These are phyloP conservation scores for Stomatorhinus walkeri DNA, from an alignment of 2,797 vertebrate genomes.

Conservation along the genomic window DNA sequence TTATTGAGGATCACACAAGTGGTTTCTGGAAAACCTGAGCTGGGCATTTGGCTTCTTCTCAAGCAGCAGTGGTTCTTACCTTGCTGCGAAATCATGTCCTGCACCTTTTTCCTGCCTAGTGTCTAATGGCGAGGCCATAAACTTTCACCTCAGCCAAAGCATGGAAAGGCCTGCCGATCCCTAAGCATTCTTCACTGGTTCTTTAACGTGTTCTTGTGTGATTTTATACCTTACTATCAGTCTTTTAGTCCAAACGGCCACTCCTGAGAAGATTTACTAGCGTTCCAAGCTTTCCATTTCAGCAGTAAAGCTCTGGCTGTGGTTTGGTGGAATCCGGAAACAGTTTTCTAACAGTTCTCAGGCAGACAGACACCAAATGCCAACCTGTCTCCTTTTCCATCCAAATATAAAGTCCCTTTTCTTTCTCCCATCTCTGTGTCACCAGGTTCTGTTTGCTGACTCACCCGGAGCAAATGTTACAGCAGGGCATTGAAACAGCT, in stretches of 20 bases:
- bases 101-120: not conserved
- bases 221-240: not conserved
- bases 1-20: not conserved
- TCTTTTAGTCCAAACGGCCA: not conserved
- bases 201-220: not conserved
- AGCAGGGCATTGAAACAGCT: not conserved
- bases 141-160: not conserved
- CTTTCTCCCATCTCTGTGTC: not conserved
- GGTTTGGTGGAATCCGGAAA: not conserved
- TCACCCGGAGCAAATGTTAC: not conserved
- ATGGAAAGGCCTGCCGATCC: not conserved
- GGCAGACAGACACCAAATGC: not conserved
- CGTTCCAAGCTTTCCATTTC: not conserved
- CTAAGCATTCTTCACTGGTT: not conserved
- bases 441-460: not conserved
- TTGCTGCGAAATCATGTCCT: not conserved
- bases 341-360: not conserved
- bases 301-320: not conserved
- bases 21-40: not conserved
- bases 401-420: not conserved
- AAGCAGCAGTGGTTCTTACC: not conserved
- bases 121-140: not conserved
- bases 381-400: not conserved
- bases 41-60: not conserved
- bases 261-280: not conserved